These are phyloP conservation scores for Toxotes lorentzi DNA, from an alignment of 2,797 vertebrate species.

Conservation along the genomic window DNA sequence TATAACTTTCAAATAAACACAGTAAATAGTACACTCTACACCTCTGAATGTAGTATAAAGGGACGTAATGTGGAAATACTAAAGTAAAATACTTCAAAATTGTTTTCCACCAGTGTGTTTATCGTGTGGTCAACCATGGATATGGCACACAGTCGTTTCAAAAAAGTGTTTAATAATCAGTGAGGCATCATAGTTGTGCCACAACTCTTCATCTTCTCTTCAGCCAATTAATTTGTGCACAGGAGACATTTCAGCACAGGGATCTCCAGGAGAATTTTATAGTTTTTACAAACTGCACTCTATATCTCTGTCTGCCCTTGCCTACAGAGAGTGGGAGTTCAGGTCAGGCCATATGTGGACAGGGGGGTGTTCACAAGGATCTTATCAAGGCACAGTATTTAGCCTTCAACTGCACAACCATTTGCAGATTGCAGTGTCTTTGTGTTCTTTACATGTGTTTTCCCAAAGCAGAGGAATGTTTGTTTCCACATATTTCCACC, in stretches of 20 bases:
- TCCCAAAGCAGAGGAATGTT: not conserved
- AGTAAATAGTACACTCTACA: not conserved
- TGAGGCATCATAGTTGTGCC: not conserved
- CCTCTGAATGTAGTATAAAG: not conserved
- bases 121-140: not conserved
- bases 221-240: not conserved
- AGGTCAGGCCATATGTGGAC: conserved; percentile 20
- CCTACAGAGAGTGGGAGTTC: conserved; percentile 7
- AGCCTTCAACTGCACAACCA: not conserved
- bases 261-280: conserved; percentile 1
- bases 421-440: conserved; percentile 4
- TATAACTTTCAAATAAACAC: not conserved
- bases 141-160: no score
- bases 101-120: not conserved
- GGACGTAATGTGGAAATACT: not conserved
- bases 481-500: not conserved
- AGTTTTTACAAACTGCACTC: not conserved
- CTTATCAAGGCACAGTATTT: conserved; percentile 4
- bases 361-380: not conserved
- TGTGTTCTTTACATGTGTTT: not conserved
- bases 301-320: not conserved
- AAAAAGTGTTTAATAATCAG: not conserved
- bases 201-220: not conserved
- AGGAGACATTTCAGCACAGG: not conserved
- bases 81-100: not conserved